Percentiles rank a stretch among this genome's conserved stretches.
Evolutionary conservation across 2,888 invertebrate genomes (phyloP).

Genomic region (Lathronympha strigana): DNA sequence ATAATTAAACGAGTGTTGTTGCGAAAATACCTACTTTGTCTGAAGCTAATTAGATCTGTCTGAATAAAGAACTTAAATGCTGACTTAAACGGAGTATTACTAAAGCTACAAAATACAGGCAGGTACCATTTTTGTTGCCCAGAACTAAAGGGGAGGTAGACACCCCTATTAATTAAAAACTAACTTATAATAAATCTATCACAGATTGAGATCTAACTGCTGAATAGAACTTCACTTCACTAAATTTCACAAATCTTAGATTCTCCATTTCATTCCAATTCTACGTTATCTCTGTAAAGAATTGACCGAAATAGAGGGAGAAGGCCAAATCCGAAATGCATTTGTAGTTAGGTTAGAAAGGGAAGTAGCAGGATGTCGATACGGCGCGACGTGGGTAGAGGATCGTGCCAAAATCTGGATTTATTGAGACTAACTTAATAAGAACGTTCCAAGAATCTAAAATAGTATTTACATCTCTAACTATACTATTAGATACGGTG

Average conservation of each 20-base stretch:
- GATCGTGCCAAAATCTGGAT: constrained; percentile 67
- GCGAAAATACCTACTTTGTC: constrained; percentile 8
- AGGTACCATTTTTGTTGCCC: constrained; percentile 8
- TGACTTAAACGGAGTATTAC: constrained; percentile 7
- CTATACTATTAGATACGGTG: background rate
- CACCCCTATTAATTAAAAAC: constrained; percentile 30
- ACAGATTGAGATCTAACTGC: constrained; percentile 29
- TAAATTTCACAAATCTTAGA: constrained; percentile 48
- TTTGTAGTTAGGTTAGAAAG: constrained; percentile 17
- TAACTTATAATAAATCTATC: constrained; percentile 36
- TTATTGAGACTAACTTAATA: constrained; percentile 64
- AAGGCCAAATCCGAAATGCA: constrained; percentile 52
- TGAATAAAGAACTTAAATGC: constrained; percentile 21
- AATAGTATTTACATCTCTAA: constrained; percentile 5
- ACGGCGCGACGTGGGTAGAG: constrained; percentile 50
- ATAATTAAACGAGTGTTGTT: constrained; percentile 9
- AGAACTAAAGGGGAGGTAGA: background rate
- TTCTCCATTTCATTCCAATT: constrained; percentile 51
- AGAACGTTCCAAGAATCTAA: constrained; percentile 28
- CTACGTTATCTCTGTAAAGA: constrained; percentile 68
- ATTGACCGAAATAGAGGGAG: constrained; percentile 60
- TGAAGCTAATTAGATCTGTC: constrained; percentile 16
- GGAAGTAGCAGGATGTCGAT: constrained; percentile 37
- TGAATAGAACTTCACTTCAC: constrained; percentile 26
- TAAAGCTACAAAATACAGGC: constrained; percentile 11